Evolutionary conservation across 2,797 vertebrate genomes (phyloP).

Genomic region (Bovichtus variegatus): DNA sequence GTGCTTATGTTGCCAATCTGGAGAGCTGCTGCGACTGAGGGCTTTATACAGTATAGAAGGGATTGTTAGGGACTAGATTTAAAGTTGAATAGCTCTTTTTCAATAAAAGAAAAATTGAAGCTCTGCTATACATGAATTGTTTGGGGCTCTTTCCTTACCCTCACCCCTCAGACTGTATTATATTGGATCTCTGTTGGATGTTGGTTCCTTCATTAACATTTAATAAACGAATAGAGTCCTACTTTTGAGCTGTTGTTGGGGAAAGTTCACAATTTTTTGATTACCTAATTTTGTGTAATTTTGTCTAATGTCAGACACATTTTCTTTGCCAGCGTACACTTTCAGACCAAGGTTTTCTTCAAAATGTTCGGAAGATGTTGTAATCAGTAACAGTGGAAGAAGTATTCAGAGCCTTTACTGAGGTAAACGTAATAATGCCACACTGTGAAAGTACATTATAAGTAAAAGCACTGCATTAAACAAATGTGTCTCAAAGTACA

Average conservation of each 20-base stretch:
- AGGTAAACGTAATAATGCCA: neutral
- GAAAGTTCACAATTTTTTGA: neutral
- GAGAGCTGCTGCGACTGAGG: conserved; percentile 21
- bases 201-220: conserved; percentile 10
- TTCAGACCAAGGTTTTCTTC: neutral
- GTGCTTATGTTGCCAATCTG: conserved; percentile 27
- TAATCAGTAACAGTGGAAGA: neutral
- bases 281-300: neutral
- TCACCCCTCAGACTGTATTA: conserved; percentile 5
- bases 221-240: neutral
- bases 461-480: neutral
- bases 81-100: conserved; percentile 27
- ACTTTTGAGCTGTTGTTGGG: neutral
- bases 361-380: neutral
- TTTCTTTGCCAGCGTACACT: neutral
- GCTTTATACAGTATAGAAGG: conserved; percentile 6
- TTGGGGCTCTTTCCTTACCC: conserved; percentile 7
- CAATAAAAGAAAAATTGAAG: conserved; percentile 10
- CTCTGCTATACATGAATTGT: neutral
- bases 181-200: neutral
- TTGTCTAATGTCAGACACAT: neutral
- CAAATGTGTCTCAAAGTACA: too few relatives aligned
- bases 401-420: neutral
- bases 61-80: conserved; percentile 21
- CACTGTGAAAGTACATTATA: too few relatives aligned